phyloP scores from a whole-genome alignment of 2,888 invertebrate species.

The Diachrysia chrysitis region DNA sequence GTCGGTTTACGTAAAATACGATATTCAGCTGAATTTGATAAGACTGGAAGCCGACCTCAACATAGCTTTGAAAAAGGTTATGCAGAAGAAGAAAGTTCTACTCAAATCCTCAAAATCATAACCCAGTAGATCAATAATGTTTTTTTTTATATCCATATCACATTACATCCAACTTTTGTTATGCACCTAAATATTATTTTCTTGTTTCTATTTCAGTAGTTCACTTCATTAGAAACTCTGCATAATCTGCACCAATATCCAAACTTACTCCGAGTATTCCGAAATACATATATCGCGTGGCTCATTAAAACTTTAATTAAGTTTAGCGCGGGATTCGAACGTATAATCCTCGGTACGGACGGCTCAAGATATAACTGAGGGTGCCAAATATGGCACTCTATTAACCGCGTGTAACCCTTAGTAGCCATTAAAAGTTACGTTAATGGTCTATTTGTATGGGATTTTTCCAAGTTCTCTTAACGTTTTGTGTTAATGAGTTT shows the following conservation, averaged over 20 bases:
- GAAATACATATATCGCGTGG: slow-evolving; percentile 70
- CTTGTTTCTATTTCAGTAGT: slow-evolving; percentile 8
- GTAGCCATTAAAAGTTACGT: slow-evolving; percentile 62
- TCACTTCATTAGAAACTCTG: slow-evolving; percentile 15
- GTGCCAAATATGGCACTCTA: slow-evolving; percentile 69
- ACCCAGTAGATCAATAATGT: not conserved
- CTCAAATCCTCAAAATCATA: too few relatives aligned
- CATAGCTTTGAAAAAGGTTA: too few relatives aligned
- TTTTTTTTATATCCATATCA: too few relatives aligned
- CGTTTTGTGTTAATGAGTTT: slow-evolving; percentile 52
- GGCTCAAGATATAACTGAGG: slow-evolving; percentile 65
- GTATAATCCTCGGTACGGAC: slow-evolving; percentile 64
- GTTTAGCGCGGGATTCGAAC: slow-evolving; percentile 76
- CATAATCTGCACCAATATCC: slow-evolving; percentile 5
- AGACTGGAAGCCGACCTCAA: too few relatives aligned
- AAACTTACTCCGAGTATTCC: slow-evolving; percentile 39
- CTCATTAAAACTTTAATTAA: slow-evolving; percentile 87
- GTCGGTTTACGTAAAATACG: too few relatives aligned
- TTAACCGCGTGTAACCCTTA: slow-evolving; percentile 59
- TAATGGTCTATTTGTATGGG: slow-evolving; percentile 61
- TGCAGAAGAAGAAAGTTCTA: too few relatives aligned
- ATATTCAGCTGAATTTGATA: too few relatives aligned
- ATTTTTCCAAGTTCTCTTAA: slow-evolving; percentile 58
- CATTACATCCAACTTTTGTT: too few relatives aligned
- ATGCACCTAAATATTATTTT: too few relatives aligned